These are phyloP conservation scores for Caenorhabditis sp. DNA, from an alignment of 2,888 invertebrate genomes.

Conservation along the genomic window DNA sequence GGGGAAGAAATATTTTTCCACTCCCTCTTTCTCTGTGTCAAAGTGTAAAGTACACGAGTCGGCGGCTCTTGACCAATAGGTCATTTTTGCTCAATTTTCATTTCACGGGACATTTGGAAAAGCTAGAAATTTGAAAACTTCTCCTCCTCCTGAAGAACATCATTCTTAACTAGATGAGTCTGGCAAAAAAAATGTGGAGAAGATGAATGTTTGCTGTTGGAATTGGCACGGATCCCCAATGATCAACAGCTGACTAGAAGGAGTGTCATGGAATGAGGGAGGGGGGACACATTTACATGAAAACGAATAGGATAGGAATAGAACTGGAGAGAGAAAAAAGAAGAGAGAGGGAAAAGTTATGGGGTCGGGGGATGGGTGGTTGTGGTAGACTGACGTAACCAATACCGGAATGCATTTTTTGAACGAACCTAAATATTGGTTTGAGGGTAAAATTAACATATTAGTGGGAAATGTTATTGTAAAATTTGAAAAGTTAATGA, in stretches of 20 bases:
- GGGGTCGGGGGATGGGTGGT: not conserved
- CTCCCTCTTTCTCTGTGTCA: not conserved
- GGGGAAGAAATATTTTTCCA: not conserved
- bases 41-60: slow-evolving; percentile 31
- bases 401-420: too few species aligned
- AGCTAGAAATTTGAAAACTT: not conserved
- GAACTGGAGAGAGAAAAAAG: not conserved
- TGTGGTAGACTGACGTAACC: not conserved
- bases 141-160: not conserved
- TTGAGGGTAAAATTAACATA: too few species aligned
- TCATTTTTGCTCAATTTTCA: too few species aligned
- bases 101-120: too few species aligned
- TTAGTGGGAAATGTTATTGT: too few species aligned
- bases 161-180: slow-evolving; percentile 8
- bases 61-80: too few species aligned
- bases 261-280: slow-evolving; percentile 21
- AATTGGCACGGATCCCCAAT: slow-evolving; percentile 50
- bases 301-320: not conserved
- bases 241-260: slow-evolving; percentile 53
- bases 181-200: not conserved
- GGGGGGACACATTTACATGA: slow-evolving; percentile 38
- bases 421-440: too few species aligned
- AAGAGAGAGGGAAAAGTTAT: not conserved
- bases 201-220: not conserved
- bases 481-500: too few species aligned